phyloP scores from a whole-genome alignment of 1,140 invertebrate species.

The Metaphire vulgaris region DNA sequence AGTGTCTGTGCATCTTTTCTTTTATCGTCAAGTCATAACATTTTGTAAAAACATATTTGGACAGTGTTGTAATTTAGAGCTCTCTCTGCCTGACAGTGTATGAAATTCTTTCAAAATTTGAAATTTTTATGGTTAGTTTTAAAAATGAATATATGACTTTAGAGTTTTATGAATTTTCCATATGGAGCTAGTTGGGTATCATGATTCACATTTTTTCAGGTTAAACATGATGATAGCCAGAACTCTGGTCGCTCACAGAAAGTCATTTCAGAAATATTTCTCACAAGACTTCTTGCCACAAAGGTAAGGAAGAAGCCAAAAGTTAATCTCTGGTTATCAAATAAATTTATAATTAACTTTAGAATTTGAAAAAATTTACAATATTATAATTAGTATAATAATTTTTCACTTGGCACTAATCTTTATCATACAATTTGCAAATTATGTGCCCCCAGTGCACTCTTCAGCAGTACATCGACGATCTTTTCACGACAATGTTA shows the following conservation, averaged over 20 bases:
- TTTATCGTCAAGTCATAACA: too few species aligned
- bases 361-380: background rate
- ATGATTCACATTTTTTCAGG: too few species aligned
- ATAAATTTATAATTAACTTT: background rate
- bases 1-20: too few species aligned
- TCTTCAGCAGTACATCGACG: slow-evolving; percentile 96
- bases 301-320: slow-evolving; percentile 58
- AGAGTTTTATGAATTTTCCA: too few species aligned
- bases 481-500: slow-evolving; percentile 98
- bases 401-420: background rate
- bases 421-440: background rate
- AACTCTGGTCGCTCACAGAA: slow-evolving; percentile 96
- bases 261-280: slow-evolving; percentile 98
- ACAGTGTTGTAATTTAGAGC: too few species aligned
- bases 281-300: slow-evolving; percentile 94
- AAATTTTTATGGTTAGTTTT: too few species aligned
- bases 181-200: too few species aligned
- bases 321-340: background rate
- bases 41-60: too few species aligned
- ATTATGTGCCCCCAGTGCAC: slow-evolving; percentile 63
- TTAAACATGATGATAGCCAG: slow-evolving; percentile 78
- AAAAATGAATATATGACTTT: too few species aligned
- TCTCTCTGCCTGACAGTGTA: too few species aligned
- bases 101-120: too few species aligned
- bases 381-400: background rate